A percentile compares a stretch with the other conserved stretches of the same genome.
These are phyloP conservation scores for Cybosia mesomella DNA, from an alignment of 2,888 invertebrate genomes.

Conservation along the genomic window DNA sequence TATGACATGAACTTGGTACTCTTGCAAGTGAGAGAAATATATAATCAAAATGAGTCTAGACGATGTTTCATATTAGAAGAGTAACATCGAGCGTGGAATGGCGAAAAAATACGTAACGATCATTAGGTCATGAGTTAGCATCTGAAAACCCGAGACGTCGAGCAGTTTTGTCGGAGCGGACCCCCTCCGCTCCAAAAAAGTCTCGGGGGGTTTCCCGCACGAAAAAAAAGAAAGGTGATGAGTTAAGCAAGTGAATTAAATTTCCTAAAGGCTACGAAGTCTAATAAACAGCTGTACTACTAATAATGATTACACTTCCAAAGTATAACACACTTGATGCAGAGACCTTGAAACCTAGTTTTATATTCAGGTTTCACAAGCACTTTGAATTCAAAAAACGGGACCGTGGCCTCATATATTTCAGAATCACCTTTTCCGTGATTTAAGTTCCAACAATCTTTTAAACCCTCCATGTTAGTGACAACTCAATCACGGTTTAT, in stretches of 20 bases:
- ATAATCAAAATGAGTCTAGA: background rate
- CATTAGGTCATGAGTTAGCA: no score
- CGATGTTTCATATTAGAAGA: background rate
- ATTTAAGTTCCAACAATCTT: conserved; percentile 17
- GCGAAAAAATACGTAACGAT: background rate
- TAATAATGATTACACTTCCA: conserved; percentile 2
- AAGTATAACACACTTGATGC: conserved; percentile 7
- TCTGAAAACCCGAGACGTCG: no score
- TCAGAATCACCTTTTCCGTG: conserved; percentile 11
- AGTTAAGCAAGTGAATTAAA: no score
- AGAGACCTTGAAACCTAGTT: background rate
- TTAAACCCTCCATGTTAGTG: conserved; percentile 13
- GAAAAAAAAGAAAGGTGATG: no score
- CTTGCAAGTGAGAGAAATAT: background rate
- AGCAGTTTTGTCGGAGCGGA: no score
- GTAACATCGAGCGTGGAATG: background rate
- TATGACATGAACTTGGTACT: background rate
- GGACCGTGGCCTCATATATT: conserved; percentile 15
- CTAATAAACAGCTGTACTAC: no score
- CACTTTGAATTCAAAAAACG: conserved; percentile 21
- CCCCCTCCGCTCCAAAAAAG: no score
- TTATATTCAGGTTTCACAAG: conserved; percentile 13
- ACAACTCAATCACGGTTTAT: conserved; percentile 20
- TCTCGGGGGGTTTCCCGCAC: no score
- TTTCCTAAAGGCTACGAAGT: no score